phyloP scores from a whole-genome alignment of 2,797 vertebrate species.

The Peromyscus aztecus region DNA sequence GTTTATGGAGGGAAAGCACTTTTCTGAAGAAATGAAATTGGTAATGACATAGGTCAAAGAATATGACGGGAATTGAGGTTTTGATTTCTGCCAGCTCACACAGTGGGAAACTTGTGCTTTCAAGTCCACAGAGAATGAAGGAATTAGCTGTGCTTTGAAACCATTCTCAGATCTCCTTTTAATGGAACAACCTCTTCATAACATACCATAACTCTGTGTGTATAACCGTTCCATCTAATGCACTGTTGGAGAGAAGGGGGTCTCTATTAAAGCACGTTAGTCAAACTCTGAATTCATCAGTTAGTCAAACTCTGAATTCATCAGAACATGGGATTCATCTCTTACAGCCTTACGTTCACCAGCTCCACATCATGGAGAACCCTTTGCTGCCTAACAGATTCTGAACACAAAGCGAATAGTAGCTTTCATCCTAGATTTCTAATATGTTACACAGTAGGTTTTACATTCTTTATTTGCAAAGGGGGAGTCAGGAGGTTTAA shows the following conservation, averaged over 20 bases:
- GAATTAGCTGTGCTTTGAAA: constrained; percentile 48
- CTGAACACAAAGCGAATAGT: background rate
- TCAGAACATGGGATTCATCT: background rate
- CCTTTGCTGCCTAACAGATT: constrained; percentile 31
- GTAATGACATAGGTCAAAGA: constrained; percentile 17
- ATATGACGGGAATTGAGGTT: constrained; percentile 27
- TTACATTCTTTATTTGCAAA: constrained; percentile 52
- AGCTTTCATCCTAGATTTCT: constrained; percentile 19
- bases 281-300: constrained; percentile 23
- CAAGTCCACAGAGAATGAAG: background rate
- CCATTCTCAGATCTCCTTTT: background rate
- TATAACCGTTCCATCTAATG: constrained; percentile 49
- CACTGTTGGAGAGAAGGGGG: constrained; percentile 46
- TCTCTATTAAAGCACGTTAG: constrained; percentile 43
- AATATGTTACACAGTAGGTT: background rate
- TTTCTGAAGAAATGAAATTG: constrained; percentile 45
- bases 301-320: constrained; percentile 35
- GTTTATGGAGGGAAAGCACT: background rate
- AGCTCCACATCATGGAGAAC: background rate
- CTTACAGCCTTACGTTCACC: background rate
- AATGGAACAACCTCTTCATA: constrained; percentile 60
- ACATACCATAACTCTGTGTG: constrained; percentile 49
- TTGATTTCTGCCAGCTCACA: constrained; percentile 19
- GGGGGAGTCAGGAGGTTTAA: constrained; percentile 31
- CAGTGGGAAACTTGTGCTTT: background rate